These are phyloP conservation scores for Poecilus cupreus DNA, from an alignment of 2,888 invertebrate genomes.

Conservation along the genomic window DNA sequence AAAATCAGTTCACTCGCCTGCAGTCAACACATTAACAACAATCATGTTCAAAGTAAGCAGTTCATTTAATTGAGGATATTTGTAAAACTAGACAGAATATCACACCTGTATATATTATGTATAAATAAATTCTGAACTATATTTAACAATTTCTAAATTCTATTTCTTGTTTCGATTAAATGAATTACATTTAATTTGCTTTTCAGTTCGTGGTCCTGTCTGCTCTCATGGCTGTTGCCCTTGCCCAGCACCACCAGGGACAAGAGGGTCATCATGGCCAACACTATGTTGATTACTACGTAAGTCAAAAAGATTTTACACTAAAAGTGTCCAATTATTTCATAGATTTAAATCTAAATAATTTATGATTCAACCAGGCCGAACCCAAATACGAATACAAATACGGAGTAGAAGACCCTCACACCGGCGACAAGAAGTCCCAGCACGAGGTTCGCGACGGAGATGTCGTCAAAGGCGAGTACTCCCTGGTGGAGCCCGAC, in stretches of 20 bases:
- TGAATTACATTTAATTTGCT: not conserved
- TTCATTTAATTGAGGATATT: no score
- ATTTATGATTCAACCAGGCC: not conserved
- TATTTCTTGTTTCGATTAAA: not conserved
- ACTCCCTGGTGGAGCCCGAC: slow-evolving; percentile 20
- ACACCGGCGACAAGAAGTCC: slow-evolving; percentile 31
- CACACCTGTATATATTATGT: no score
- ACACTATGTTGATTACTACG: not conserved
- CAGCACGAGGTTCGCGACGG: slow-evolving; percentile 20
- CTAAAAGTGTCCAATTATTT: not conserved
- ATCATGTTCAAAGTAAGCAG: not conserved
- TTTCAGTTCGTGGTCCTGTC: not conserved
- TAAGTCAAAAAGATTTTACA: not conserved
- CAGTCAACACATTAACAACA: not conserved
- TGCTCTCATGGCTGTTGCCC: not conserved
- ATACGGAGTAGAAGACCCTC: slow-evolving; percentile 23
- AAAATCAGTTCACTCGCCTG: not conserved
- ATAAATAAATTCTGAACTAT: no score
- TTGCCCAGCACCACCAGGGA: not conserved
- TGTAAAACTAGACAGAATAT: no score
- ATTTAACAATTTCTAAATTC: not conserved
- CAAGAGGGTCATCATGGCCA: not conserved
- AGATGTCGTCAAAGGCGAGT: slow-evolving; percentile 32
- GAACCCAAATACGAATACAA: slow-evolving; percentile 24
- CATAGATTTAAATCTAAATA: no score